These are phyloP conservation scores for Diuraphis noxia DNA, from an alignment of 1,140 invertebrate species.

Conservation along the genomic window DNA sequence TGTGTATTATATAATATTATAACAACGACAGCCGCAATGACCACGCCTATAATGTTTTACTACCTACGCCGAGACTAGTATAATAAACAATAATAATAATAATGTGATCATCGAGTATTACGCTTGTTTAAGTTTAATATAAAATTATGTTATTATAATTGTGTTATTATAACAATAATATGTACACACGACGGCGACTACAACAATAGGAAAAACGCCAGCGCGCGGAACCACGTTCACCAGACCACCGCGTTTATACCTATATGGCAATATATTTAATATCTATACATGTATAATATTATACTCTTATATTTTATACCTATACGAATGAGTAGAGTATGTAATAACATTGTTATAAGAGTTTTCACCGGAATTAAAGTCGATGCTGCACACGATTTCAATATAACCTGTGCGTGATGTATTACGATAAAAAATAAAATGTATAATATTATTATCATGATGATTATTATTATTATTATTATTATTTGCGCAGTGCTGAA, in stretches of 20 bases:
- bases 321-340: background rate
- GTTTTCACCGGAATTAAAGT: slow-evolving; percentile 19
- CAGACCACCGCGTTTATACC: background rate
- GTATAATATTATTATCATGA: background rate
- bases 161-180: background rate
- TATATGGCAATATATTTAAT: too few relatives aligned
- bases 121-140: background rate
- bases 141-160: background rate
- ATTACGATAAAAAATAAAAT: too few relatives aligned
- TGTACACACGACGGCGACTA: background rate
- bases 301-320: too few relatives aligned
- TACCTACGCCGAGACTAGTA: background rate
- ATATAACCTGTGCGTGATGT: background rate
- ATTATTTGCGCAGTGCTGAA: background rate
- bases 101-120: background rate
- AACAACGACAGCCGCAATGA: too few relatives aligned
- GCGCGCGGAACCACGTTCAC: background rate
- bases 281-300: too few relatives aligned
- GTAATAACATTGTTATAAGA: background rate
- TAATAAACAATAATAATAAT: background rate
- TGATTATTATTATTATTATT: background rate
- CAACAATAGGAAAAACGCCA: background rate
- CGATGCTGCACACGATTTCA: background rate
- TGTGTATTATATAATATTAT: too few relatives aligned
- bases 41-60: background rate